Evolutionary conservation across 2,797 vertebrate genomes (phyloP).

Genomic region (Lithobates pipiens): DNA sequence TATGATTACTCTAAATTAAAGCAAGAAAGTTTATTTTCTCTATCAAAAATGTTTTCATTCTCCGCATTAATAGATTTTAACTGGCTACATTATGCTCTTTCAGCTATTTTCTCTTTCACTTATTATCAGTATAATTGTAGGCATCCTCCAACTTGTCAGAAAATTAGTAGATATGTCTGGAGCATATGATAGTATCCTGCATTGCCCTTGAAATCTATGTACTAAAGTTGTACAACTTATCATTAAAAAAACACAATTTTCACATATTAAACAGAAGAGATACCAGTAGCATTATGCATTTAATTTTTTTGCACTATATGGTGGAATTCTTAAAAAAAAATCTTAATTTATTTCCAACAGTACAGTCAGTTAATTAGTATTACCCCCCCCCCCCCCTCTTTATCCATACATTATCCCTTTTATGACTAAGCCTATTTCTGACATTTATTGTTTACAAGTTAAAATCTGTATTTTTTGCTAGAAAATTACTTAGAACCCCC

Average conservation of each 20-base stretch:
- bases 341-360: too few relatives aligned
- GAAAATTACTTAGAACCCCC: too few relatives aligned
- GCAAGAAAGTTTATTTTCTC: not conserved
- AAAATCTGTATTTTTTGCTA: too few relatives aligned
- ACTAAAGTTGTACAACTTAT: not conserved
- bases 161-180: not conserved
- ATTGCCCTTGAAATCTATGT: not conserved
- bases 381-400: too few relatives aligned
- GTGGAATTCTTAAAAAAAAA: too few relatives aligned
- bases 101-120: not conserved
- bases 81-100: not conserved
- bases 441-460: too few relatives aligned
- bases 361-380: too few relatives aligned
- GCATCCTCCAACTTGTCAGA: not conserved
- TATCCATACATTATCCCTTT: too few relatives aligned
- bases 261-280: not conserved
- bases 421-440: too few relatives aligned
- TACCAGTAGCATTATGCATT: too few relatives aligned
- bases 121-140: slow-evolving; percentile 12
- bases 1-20: slow-evolving; percentile 17
- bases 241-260: too few relatives aligned
- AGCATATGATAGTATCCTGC: not conserved
- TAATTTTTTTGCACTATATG: too few relatives aligned
- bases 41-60: not conserved
- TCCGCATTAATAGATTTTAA: not conserved